phyloP scores from a whole-genome alignment of 1,140 invertebrate genomes.

The Drosophila equinoxialis region DNA sequence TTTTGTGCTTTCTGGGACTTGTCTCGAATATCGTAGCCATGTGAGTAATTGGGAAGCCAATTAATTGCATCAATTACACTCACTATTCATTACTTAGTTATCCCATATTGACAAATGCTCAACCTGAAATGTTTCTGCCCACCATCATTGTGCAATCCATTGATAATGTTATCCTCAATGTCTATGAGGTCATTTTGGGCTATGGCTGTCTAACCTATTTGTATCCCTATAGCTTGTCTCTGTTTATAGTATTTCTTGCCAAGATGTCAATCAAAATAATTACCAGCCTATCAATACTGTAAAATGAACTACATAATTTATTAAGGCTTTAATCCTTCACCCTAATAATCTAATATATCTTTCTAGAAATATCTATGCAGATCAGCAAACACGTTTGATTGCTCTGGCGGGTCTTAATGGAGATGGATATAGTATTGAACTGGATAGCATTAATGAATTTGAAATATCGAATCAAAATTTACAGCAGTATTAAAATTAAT shows the following conservation, averaged over 20 bases:
- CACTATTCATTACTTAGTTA: slow-evolving; percentile 39
- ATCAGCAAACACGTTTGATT: slow-evolving; percentile 57
- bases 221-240: slow-evolving; percentile 42
- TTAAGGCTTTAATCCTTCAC: too few species aligned
- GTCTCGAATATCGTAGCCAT: slow-evolving; percentile 68
- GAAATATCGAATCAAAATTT: slow-evolving; percentile 40
- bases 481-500: not conserved
- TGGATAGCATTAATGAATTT: slow-evolving; percentile 49
- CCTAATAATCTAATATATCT: not conserved
- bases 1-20: slow-evolving; percentile 58
- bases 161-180: slow-evolving; percentile 61
- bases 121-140: slow-evolving; percentile 64
- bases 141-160: slow-evolving; percentile 63
- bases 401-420: slow-evolving; percentile 1
- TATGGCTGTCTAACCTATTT: slow-evolving; percentile 54
- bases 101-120: slow-evolving; percentile 66
- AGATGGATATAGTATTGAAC: not conserved
- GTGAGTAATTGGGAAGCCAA: slow-evolving; percentile 42
- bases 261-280: slow-evolving; percentile 57
- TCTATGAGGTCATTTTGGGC: slow-evolving; percentile 61
- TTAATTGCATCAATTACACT: too few species aligned
- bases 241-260: slow-evolving; percentile 56
- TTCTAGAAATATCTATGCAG: slow-evolving; percentile 60
- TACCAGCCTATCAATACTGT: slow-evolving; percentile 53
- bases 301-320: not conserved